Evolutionary conservation across 2,888 invertebrate genomes (phyloP).

Genomic region (Bruchidius siliquastri): DNA sequence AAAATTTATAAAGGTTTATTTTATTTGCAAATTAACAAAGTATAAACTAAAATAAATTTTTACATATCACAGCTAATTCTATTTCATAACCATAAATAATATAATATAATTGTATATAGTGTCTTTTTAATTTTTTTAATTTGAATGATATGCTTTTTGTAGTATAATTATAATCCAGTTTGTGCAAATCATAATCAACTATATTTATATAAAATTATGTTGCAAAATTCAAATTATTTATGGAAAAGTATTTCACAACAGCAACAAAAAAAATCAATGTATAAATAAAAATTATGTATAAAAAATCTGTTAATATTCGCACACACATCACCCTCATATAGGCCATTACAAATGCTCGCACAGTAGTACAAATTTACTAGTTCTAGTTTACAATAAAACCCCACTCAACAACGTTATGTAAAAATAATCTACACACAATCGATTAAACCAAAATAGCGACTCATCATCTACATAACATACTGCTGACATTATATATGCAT

Average conservation of each 20-base stretch:
- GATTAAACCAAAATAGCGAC: too few species aligned
- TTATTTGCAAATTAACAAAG: conserved; percentile 32
- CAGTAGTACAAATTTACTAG: background rate
- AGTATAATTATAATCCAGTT: background rate
- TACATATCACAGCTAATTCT: conserved; percentile 39
- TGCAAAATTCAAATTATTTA: background rate
- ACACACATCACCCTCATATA: background rate
- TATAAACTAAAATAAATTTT: conserved; percentile 26
- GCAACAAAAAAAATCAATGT: background rate
- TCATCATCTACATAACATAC: too few species aligned
- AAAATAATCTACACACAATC: too few species aligned
- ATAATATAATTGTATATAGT: conserved; percentile 15
- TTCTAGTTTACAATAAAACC: background rate
- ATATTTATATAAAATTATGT: background rate
- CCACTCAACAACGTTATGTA: too few species aligned
- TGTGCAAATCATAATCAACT: background rate
- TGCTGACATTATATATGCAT: too few species aligned
- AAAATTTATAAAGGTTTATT: background rate
- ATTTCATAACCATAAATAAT: conserved; percentile 22
- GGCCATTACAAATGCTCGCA: background rate
- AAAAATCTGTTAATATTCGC: background rate
- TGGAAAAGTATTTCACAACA: background rate
- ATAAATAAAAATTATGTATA: conserved; percentile 1
- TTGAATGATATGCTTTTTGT: background rate
- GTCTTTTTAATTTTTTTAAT: conserved; percentile 15